phyloP scores from a whole-genome alignment of 1,140 invertebrate genomes.

The Venturia canescens region DNA sequence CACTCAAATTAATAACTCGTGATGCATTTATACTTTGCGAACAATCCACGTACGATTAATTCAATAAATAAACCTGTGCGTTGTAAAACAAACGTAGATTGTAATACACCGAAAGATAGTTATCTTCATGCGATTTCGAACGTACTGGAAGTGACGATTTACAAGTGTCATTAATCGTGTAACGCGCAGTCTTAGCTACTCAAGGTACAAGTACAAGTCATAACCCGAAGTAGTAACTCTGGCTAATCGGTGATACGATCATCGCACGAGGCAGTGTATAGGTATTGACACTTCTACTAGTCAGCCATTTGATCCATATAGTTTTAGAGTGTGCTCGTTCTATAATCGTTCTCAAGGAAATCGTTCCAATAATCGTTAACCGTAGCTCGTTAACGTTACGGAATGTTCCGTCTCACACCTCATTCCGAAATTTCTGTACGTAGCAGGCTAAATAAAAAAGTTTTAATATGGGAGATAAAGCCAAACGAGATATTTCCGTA shows the following conservation, averaged over 20 bases:
- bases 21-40: too few relatives aligned
- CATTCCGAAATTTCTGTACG: not conserved
- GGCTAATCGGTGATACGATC: slow-evolving; percentile 18
- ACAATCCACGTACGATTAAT: too few relatives aligned
- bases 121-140: not conserved
- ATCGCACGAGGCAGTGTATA: not conserved
- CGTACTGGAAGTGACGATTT: not conserved
- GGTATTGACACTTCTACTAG: not conserved
- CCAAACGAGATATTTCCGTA: slow-evolving; percentile 10
- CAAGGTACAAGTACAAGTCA: slow-evolving; percentile 4
- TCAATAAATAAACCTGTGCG: not conserved
- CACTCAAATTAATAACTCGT: too few relatives aligned
- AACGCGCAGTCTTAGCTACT: not conserved
- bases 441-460: not conserved
- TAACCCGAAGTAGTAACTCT: slow-evolving; percentile 5
- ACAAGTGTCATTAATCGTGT: slow-evolving; percentile 24
- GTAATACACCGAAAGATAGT: not conserved
- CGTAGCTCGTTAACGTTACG: not conserved
- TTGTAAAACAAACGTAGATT: not conserved
- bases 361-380: slow-evolving; percentile 30
- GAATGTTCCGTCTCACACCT: not conserved
- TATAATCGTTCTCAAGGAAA: slow-evolving; percentile 13
- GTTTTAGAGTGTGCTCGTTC: slow-evolving; percentile 15
- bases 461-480: not conserved
- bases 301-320: not conserved